Base-by-base conservation (phyloP, 2,888 invertebrate genomes). In the Ochropleura plecta region DNA sequence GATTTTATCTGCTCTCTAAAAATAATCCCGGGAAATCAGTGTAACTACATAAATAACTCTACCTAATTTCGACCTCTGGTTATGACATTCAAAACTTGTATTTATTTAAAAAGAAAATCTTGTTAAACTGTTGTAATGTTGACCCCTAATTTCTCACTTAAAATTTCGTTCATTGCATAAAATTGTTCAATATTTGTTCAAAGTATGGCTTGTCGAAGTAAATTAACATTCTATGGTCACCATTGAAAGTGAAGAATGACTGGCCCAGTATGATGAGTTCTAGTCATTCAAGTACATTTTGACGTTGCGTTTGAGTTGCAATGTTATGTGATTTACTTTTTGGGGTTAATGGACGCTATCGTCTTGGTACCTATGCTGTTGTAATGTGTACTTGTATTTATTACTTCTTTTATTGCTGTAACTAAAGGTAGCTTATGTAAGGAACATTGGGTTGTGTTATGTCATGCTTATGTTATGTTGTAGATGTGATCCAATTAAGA, bases 351-450 rank as follows among this genome's bases (percentile, higher is more conserved):
- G 40, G 40, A 42, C 49, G 8, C 57, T 7, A 3, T 40, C 42
- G 55, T 55, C 18, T 60, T 68, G 20, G 49, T 65, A 65, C 63
- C 30, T 30, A 30, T 30, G 40, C 55, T 69, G 53, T 64, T 49
- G n/a, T 65, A 55, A 76, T 59, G 46, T 51, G 46, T 68, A 40
- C 30, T 66, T 59, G 12, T 42, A 59, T 70, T 81, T 57, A 76
- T 70, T 69, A 57, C n/a, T 53, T 42, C 70, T 57, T 63, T 71
- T 68, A 81, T 72, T 76, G 53, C 30, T 49, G 65, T 59, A 18
- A 0, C 20, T 51, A 60, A 49, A 55, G 42, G 64, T 60, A 49
- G 3, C 16, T 81, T 79, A 70, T n/a, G 57, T 59, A 63, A 70
- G 49, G 4, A 20, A 44, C 20, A 40, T 53, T 51, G 40, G 10